phyloP scores from a whole-genome alignment of 2,113 vertebrate species.

The Corythaixoides concolor region DNA sequence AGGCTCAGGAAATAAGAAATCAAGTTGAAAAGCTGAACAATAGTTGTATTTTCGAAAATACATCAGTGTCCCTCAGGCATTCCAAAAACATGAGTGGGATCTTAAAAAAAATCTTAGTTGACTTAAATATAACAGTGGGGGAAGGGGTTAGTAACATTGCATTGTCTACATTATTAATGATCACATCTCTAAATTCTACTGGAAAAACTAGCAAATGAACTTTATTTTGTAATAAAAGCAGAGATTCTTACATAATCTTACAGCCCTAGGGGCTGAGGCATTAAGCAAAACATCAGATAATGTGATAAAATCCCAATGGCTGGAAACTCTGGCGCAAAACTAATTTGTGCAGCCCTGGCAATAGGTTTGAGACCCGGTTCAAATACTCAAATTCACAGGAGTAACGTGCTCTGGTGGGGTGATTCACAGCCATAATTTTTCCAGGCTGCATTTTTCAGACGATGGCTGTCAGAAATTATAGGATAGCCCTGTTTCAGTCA shows the following conservation, averaged over 20 bases:
- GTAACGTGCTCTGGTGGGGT: neutral
- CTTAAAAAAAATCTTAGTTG: neutral
- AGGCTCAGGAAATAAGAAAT: slow-evolving; percentile 21
- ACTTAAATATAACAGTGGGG: neutral
- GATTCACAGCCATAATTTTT: neutral
- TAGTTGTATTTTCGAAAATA: slow-evolving; percentile 15
- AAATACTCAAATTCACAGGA: neutral
- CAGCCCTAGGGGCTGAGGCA: neutral
- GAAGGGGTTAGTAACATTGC: neutral
- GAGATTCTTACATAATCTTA: neutral
- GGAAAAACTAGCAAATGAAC: neutral
- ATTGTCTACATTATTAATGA: neutral
- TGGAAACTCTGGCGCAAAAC: neutral
- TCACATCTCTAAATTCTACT: neutral
- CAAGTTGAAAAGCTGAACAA: neutral
- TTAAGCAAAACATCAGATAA: neutral
- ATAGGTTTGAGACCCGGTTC: neutral
- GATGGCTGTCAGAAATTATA: neutral
- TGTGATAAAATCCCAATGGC: neutral
- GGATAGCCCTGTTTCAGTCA: neutral
- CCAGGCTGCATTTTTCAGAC: neutral
- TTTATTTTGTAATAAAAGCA: slow-evolving; percentile 12
- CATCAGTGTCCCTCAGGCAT: neutral
- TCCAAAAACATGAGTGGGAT: neutral
- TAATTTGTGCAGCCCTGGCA: neutral